Evolutionary conservation across 64 coral and sea anemone genomes (phyloP).

Genomic region (Pocillopora verrucosa): DNA sequence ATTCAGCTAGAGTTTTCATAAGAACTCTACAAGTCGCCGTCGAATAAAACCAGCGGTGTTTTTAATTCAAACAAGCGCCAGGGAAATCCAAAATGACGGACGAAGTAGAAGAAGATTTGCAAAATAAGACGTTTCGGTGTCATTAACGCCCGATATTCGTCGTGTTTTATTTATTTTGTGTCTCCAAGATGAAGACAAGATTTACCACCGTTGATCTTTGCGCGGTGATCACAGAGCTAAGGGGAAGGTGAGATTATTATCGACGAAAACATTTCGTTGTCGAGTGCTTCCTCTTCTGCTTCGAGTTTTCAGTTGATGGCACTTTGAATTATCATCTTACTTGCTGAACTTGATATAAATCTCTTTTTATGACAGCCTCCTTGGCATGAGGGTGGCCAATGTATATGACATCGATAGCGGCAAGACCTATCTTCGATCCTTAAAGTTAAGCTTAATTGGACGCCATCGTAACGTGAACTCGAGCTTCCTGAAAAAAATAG

Average conservation of each 20-base stretch:
- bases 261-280: neutral
- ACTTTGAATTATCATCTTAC: no score
- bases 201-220: conserved; percentile 95
- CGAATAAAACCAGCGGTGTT: neutral
- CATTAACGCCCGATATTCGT: neutral
- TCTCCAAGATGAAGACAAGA: conserved; percentile 79
- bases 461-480: no score
- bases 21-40: no score
- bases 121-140: neutral
- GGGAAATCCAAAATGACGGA: neutral
- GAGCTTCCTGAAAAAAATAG: no score
- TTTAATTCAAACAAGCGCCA: neutral
- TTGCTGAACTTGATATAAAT: neutral
- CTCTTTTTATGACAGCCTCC: conserved; percentile 38
- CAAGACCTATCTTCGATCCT: conserved; percentile 65
- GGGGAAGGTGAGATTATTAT: no score
- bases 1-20: no score
- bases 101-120: conserved; percentile 14
- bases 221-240: conserved; percentile 69
- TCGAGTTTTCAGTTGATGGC: no score
- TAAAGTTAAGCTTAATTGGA: neutral
- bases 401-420: conserved; percentile 97
- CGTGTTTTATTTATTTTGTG: no score
- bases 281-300: neutral
- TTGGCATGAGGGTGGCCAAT: conserved; percentile 92